Percentiles rank a stretch among this genome's conserved stretches.
Conservation (phyloP, 1,140 invertebrate genomes). For the Sitobion miscanthi region DNA sequence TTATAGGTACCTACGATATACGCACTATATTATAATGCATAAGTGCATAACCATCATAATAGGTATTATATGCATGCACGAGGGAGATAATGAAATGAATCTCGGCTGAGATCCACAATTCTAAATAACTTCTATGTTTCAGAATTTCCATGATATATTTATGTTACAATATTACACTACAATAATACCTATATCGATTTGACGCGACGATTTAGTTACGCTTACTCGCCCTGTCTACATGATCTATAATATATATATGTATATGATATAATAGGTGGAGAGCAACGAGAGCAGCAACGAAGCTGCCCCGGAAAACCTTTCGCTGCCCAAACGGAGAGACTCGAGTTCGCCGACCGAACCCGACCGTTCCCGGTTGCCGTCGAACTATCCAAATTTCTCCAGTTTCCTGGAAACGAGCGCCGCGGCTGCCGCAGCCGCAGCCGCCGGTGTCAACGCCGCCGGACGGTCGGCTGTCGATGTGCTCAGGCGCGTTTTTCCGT, state of each 20-base stretch:
- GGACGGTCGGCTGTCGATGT: conserved; percentile 69
- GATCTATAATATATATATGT: not conserved
- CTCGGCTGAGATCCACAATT: no score
- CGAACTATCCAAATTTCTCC: conserved; percentile 46
- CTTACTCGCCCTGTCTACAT: no score
- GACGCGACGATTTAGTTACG: no score
- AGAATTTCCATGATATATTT: no score
- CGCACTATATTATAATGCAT: no score
- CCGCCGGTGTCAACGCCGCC: conserved; percentile 31
- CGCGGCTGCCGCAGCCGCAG: conserved; percentile 53
- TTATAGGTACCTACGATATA: no score
- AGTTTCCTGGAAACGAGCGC: conserved; percentile 55
- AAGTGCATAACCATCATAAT: no score
- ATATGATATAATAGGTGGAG: conserved; percentile 58
- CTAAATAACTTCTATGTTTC: no score
- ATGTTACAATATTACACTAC: no score
- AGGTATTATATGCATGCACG: no score
- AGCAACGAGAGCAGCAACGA: conserved; percentile 60
- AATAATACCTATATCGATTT: no score
- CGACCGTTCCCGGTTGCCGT: conserved; percentile 11
- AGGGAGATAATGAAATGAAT: no score
- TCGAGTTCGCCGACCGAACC: conserved; percentile 33
- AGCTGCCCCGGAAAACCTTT: conserved; percentile 62
- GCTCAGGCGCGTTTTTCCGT: conserved; percentile 81
- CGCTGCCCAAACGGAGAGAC: conserved; percentile 61